A percentile compares a stretch with the other conserved stretches of the same genome.
Evolutionary conservation across 2,888 invertebrate genomes (phyloP).

Genomic region (Microchrysa polita): DNA sequence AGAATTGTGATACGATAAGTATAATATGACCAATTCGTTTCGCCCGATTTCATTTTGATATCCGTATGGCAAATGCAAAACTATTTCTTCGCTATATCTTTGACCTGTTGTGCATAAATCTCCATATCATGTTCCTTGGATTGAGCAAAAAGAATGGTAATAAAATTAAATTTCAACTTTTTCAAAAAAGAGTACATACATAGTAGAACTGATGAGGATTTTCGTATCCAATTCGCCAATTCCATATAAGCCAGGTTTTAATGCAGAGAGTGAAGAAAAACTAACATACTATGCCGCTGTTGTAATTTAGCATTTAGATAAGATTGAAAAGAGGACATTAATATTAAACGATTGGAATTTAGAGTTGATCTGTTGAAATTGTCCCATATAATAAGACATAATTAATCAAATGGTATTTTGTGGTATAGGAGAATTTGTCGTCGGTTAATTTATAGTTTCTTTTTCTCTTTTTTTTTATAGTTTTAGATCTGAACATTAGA

Average conservation of each 20-base stretch:
- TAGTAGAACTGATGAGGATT: neutral
- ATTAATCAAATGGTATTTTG: neutral
- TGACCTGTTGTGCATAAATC: slow-evolving; percentile 38
- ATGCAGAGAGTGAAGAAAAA: neutral
- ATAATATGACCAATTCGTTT: neutral
- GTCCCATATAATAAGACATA: neutral
- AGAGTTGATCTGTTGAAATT: slow-evolving; percentile 7
- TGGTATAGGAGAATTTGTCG: no score
- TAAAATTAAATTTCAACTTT: slow-evolving; percentile 24
- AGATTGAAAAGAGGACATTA: neutral
- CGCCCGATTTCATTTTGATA: neutral
- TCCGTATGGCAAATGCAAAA: slow-evolving; percentile 11
- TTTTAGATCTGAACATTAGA: no score
- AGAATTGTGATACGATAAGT: no score
- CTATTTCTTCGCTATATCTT: slow-evolving; percentile 18
- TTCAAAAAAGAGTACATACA: neutral
- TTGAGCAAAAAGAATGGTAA: slow-evolving; percentile 2
- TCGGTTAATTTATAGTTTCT: no score
- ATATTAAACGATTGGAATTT: neutral
- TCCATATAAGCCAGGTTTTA: neutral
- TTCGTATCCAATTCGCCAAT: slow-evolving; percentile 2
- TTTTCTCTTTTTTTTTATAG: no score
- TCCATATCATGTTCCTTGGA: slow-evolving; percentile 30
- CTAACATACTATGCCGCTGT: slow-evolving; percentile 4
- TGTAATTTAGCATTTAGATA: slow-evolving; percentile 20